A percentile compares a stretch with the other conserved stretches of the same genome.
These are phyloP conservation scores for Tenthredo livida DNA, from an alignment of 2,888 invertebrate species.

Conservation along the genomic window DNA sequence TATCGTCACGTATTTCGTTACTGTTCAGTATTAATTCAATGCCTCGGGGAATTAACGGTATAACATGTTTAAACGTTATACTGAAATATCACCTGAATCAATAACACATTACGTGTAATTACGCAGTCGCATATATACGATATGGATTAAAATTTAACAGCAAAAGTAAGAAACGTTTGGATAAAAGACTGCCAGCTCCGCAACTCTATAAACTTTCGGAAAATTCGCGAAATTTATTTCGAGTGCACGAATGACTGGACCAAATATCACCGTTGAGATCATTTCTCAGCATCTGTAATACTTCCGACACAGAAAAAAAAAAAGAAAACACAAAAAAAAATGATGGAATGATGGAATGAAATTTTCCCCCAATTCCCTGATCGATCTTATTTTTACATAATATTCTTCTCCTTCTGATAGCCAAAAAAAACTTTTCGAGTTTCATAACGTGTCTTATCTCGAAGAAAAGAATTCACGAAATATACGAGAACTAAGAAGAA, in stretches of 20 bases:
- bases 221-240: background rate
- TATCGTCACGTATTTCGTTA: constrained; percentile 24
- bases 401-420: too few relatives aligned
- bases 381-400: background rate
- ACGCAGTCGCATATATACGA: background rate
- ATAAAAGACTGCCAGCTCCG: too few relatives aligned
- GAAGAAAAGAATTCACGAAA: background rate
- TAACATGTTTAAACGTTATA: constrained; percentile 17
- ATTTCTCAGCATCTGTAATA: too few relatives aligned
- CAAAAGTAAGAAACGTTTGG: too few relatives aligned
- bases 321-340: too few relatives aligned
- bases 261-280: too few relatives aligned
- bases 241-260: too few relatives aligned
- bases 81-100: constrained; percentile 14
- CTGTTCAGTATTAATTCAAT: background rate
- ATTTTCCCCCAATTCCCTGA: background rate
- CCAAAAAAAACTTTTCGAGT: background rate
- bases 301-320: too few relatives aligned
- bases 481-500: background rate
- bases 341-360: too few relatives aligned
- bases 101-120: constrained; percentile 36
- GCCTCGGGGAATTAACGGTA: constrained; percentile 32
- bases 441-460: background rate
- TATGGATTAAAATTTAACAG: constrained; percentile 7
- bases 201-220: background rate